These are phyloP conservation scores for Enteromius anoplus DNA, from an alignment of 2,797 vertebrate genomes.

Conservation along the genomic window DNA sequence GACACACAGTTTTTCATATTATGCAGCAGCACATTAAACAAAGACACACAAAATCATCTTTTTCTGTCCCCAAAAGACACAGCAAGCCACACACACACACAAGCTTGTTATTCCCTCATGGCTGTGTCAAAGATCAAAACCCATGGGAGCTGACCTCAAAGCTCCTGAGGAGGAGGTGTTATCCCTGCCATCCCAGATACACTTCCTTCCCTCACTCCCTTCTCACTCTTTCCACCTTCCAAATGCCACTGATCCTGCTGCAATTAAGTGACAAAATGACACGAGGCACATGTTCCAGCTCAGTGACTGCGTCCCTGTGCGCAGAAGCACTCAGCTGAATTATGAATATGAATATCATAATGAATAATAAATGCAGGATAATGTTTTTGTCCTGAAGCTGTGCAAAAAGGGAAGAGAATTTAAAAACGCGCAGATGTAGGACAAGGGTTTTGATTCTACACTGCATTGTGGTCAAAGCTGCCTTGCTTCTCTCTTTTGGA, in stretches of 20 bases:
- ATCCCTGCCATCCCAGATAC: slow-evolving; percentile 29
- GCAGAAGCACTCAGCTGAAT: slow-evolving; percentile 58
- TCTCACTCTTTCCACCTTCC: slow-evolving; percentile 18
- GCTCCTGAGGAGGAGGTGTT: slow-evolving; percentile 36
- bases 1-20: background rate
- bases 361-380: slow-evolving; percentile 68
- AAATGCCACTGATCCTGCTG: slow-evolving; percentile 21
- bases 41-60: slow-evolving; percentile 3
- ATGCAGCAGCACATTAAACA: background rate
- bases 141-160: slow-evolving; percentile 56
- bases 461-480: background rate
- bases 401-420: slow-evolving; percentile 37
- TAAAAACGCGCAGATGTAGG: slow-evolving; percentile 2
- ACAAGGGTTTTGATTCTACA: slow-evolving; percentile 25
- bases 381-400: slow-evolving; percentile 50
- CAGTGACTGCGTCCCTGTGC: slow-evolving; percentile 14
- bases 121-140: slow-evolving; percentile 63
- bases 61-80: background rate
- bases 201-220: slow-evolving; percentile 19
- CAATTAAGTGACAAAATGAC: slow-evolving; percentile 48
- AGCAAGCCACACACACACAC: slow-evolving; percentile 10
- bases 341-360: slow-evolving; percentile 69
- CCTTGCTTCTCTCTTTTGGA: background rate
- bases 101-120: slow-evolving; percentile 22
- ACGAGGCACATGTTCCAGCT: slow-evolving; percentile 42